phyloP scores from a whole-genome alignment of 2,113 vertebrate species.

The Hippoglossus stenolepis region DNA sequence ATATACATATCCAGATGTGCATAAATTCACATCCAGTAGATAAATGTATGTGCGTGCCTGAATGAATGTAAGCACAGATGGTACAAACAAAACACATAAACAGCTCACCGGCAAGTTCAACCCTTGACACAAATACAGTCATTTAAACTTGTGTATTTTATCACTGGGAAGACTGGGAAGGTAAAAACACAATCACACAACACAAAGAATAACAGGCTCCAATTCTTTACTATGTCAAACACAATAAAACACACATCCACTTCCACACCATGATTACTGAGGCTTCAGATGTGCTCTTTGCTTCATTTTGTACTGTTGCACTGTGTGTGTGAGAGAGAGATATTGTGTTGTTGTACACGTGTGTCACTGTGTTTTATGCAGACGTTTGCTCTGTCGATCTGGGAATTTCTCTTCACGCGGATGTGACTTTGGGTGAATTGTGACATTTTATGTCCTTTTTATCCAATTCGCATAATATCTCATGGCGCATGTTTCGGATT shows the following conservation, averaged over 20 bases:
- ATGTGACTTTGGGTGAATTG: conserved; percentile 10
- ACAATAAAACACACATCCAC: neutral
- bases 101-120: conserved; percentile 1
- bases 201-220: neutral
- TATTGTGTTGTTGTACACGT: neutral
- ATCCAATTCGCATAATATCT: too few species aligned
- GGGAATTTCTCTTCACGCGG: neutral
- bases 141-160: conserved; percentile 1
- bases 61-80: conserved; percentile 2
- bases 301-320: conserved; percentile 8
- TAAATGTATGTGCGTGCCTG: conserved; percentile 11
- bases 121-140: neutral
- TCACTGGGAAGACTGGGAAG: conserved; percentile 4
- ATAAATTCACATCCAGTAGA: conserved; percentile 8
- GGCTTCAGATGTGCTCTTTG: conserved; percentile 18
- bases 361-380: neutral
- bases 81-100: conserved; percentile 11
- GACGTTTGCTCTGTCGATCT: too few species aligned
- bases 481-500: too few species aligned
- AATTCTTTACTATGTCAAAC: neutral
- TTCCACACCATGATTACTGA: conserved; percentile 10
- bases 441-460: neutral
- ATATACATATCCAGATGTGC: neutral
- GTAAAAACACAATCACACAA: neutral
- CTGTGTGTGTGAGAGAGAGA: too few species aligned